Percentiles rank a stretch among this genome's conserved stretches.
Conservation (phyloP, 2,888 invertebrate species). For the Conus canariensis region DNA sequence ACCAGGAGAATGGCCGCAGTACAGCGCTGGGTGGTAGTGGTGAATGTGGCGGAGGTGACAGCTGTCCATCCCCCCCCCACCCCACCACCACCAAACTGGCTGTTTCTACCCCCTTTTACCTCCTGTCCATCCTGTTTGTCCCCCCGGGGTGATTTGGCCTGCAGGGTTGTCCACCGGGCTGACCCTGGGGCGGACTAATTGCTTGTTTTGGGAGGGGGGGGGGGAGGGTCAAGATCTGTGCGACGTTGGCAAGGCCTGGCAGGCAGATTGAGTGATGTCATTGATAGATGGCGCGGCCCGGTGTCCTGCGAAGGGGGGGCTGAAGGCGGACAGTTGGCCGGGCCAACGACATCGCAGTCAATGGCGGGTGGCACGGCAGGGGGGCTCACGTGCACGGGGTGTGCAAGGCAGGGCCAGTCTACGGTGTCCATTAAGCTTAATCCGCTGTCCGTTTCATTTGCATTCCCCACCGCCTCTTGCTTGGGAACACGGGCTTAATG, state of each 20-base stretch:
- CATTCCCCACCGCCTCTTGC: background rate
- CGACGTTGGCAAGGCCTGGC: background rate
- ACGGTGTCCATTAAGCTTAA: background rate
- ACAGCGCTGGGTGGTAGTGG: too few relatives aligned
- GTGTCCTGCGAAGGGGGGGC: background rate
- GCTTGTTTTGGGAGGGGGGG: background rate
- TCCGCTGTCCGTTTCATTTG: slow-evolving; percentile 21
- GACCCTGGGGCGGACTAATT: background rate
- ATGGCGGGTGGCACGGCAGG: background rate
- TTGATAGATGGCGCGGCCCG: background rate
- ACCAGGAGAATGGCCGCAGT: background rate
- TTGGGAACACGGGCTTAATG: slow-evolving; percentile 14
- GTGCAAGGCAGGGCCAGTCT: background rate
- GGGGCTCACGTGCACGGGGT: background rate
- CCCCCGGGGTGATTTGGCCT: background rate
- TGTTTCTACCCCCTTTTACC: too few relatives aligned
- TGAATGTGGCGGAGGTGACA: too few relatives aligned
- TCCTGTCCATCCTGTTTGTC: too few relatives aligned
- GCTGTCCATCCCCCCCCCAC: too few relatives aligned
- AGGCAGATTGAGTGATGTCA: slow-evolving; percentile 2
- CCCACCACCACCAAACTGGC: too few relatives aligned
- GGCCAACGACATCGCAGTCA: background rate
- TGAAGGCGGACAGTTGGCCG: background rate
- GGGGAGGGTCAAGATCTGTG: background rate
- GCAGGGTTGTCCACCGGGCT: background rate